Conservation (phyloP, 2,113 vertebrate species). For the Eretmodus cyanostictus region DNA sequence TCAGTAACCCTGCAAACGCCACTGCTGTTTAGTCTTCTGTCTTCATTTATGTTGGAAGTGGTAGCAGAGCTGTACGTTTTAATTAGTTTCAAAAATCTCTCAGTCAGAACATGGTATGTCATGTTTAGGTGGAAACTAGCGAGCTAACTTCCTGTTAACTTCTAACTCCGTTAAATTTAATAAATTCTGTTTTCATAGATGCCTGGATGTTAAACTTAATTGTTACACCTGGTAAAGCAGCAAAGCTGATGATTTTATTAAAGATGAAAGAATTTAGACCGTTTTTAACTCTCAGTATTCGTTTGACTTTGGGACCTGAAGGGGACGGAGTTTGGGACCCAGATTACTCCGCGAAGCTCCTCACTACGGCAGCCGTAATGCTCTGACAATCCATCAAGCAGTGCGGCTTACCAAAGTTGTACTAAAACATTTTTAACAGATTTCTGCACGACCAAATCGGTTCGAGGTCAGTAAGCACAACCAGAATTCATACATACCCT, state of each 20-base stretch:
- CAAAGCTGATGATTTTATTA: too few species aligned
- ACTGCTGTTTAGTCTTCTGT: accelerated
- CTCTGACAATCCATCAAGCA: too few species aligned
- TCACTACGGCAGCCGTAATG: too few species aligned
- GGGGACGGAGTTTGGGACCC: accelerated
- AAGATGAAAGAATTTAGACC: accelerated
- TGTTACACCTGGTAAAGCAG: accelerated
- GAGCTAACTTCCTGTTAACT: too few species aligned
- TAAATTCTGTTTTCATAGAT: too few species aligned
- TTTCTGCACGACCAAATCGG: accelerated
- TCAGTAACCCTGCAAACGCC: accelerated
- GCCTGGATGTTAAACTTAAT: too few species aligned
- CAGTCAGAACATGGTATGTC: neutral
- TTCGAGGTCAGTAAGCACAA: too few species aligned
- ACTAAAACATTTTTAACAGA: neutral
- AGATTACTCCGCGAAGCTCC: accelerated
- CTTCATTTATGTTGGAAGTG: too few species aligned
- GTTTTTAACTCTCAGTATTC: neutral
- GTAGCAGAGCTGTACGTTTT: accelerated
- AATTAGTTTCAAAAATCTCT: too few species aligned
- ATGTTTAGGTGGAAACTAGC: too few species aligned
- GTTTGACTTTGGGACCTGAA: neutral
- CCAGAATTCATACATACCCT: too few species aligned
- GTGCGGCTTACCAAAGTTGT: accelerated
- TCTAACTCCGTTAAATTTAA: accelerated